Percentiles rank a stretch among this genome's conserved stretches.
Evolutionary conservation across 1,140 invertebrate species (phyloP).

Genomic region (Rhyzopertha dominica): DNA sequence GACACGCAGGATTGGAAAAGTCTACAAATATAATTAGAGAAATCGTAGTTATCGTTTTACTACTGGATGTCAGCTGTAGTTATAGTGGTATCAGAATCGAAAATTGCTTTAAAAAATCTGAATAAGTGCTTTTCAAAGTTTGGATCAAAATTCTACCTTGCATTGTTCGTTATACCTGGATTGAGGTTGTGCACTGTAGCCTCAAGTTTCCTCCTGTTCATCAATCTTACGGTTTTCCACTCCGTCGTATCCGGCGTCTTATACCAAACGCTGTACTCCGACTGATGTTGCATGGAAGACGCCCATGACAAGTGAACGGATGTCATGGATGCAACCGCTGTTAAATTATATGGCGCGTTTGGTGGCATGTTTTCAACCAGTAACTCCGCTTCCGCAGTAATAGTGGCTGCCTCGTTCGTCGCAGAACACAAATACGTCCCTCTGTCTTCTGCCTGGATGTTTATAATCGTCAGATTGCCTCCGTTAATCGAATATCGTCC

Average conservation of each 20-base stretch:
- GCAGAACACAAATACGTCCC: slow-evolving; percentile 89
- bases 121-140: no score
- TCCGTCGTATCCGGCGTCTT: slow-evolving; percentile 63
- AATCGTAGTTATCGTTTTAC: slow-evolving; percentile 1
- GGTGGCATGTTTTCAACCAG: slow-evolving; percentile 83
- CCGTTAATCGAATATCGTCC: slow-evolving; percentile 65
- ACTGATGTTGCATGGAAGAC: slow-evolving; percentile 78
- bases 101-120: no score
- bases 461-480: slow-evolving; percentile 82
- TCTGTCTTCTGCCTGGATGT: slow-evolving; percentile 79
- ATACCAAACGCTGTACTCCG: slow-evolving; percentile 83
- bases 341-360: slow-evolving; percentile 86
- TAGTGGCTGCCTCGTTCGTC: slow-evolving; percentile 87
- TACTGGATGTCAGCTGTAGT: no score
- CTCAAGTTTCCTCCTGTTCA: slow-evolving; percentile 64
- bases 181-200: slow-evolving; percentile 73
- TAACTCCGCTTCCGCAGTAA: slow-evolving; percentile 80
- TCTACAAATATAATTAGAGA: not conserved
- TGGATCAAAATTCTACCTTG: no score
- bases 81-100: no score
- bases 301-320: slow-evolving; percentile 81
- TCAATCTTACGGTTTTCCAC: slow-evolving; percentile 70
- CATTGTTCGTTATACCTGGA: no score
- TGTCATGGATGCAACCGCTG: slow-evolving; percentile 68
- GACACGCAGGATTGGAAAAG: no score